Base-by-base conservation (phyloP, 2,113 vertebrate species). In the Hippocampus mohnikei region DNA sequence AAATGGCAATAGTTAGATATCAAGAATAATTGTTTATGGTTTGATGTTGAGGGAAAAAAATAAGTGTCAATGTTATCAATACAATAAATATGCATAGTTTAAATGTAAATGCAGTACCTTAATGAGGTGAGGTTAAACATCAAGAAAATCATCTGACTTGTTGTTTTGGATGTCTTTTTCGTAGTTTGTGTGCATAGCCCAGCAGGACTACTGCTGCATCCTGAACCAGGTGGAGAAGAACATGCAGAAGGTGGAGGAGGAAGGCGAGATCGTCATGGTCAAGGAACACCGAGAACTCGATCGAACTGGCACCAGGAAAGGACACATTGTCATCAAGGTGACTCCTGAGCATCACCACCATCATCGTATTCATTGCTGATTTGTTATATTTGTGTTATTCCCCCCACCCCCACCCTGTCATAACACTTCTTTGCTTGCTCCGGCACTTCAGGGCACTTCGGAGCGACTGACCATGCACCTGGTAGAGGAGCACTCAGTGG, bases 211-310 rank as follows among this genome's bases (percentile, higher is more conserved):
- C 83, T 98, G 97, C 90, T 96, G 96, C 84, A 99, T 99, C 85
- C 94, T 98, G 75, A 98, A 98, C 85, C 97, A 99, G 88, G 97
- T 99, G 72, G 97, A 99, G 90, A 98, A 98, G 91, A 99, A 99
- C 91, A 99, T 98, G 97, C 97, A 98, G 90, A 98, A 97, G 81
- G 97, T 98, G 1, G 97, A 99, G 82, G 97, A 99, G 80, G 97
- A 98, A 83, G 97, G 97, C 4, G 97, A 99, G 90, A 98, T 99
- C 10, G 97, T 99, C 46, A 98, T 99, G 97, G 97, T 99, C 81
- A 99, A 98, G 87, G 97, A 99, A 23, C 97, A 99, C 81, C 91
- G 97, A 2, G 96, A 98, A 77, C 94, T 99, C 61, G 97, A 99
- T 87, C 94, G 97, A 56, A 98, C 97, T 3, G 97, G 97, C 55